Conservation (phyloP, 2,888 invertebrate species). For the Netelia inedita region DNA sequence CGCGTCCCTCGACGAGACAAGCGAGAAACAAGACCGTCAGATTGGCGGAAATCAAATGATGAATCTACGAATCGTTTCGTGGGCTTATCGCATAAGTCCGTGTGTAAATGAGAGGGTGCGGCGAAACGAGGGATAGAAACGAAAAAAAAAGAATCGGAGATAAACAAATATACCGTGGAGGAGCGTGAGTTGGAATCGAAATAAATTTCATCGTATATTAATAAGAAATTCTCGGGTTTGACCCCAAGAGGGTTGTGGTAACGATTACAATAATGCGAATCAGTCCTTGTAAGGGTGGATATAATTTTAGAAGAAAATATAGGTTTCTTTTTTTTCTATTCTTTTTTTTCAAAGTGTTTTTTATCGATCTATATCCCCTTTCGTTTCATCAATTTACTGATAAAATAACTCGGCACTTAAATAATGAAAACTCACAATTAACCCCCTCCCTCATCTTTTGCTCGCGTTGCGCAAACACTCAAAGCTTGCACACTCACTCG, state of each 20-base stretch:
- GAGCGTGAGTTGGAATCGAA: slow-evolving; percentile 40
- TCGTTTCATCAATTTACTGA: background rate
- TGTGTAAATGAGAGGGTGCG: slow-evolving; percentile 60
- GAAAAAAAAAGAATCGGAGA: background rate
- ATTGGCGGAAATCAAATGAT: slow-evolving; percentile 76
- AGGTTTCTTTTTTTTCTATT: background rate
- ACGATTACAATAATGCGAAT: slow-evolving; percentile 29
- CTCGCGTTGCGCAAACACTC: slow-evolving; percentile 12
- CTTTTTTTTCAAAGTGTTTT: background rate
- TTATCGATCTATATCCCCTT: background rate
- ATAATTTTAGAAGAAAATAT: background rate
- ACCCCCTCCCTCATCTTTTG: slow-evolving; percentile 4
- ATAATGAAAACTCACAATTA: slow-evolving; percentile 24
- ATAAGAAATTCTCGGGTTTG: slow-evolving; percentile 72
- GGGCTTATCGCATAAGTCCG: slow-evolving; percentile 18
- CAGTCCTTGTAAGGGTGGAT: background rate
- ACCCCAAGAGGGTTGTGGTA: background rate
- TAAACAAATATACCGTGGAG: slow-evolving; percentile 5
- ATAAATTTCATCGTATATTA: slow-evolving; percentile 77
- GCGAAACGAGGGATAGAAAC: slow-evolving; percentile 60
- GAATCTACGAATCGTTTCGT: slow-evolving; percentile 73
- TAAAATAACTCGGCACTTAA: background rate
- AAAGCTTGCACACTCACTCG: slow-evolving; percentile 50
- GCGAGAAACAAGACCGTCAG: slow-evolving; percentile 55
- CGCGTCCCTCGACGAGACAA: slow-evolving; percentile 17